phyloP scores from a whole-genome alignment of 2,113 vertebrate species.

The Zootoca vivipara region DNA sequence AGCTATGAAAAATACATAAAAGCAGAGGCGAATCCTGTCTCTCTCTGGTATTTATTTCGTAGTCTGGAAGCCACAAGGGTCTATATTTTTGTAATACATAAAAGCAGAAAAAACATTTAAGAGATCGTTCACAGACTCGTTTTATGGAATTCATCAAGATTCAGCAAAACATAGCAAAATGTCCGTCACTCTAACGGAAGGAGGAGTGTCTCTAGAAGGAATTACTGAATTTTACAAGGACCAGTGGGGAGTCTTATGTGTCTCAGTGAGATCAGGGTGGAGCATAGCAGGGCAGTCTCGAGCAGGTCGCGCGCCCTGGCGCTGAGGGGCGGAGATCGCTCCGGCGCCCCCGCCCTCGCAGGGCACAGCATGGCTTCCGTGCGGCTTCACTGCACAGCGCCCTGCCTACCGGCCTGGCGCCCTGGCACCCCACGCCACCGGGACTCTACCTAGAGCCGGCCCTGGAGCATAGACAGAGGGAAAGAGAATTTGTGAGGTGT shows the following conservation, averaged over 20 bases:
- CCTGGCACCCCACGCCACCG: too few species aligned
- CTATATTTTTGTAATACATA: constrained; percentile 45
- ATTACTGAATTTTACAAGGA: neutral
- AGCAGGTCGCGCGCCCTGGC: too few species aligned
- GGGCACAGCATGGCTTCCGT: too few species aligned
- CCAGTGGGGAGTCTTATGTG: neutral
- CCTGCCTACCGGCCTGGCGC: too few species aligned
- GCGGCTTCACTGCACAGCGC: too few species aligned
- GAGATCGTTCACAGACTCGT: constrained; percentile 66
- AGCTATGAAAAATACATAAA: constrained; percentile 60
- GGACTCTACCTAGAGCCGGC: too few species aligned
- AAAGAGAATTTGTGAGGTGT: too few species aligned
- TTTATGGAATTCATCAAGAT: constrained; percentile 75
- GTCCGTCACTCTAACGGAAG: neutral
- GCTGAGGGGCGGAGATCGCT: too few species aligned
- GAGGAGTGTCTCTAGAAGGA: neutral
- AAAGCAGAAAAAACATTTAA: constrained; percentile 72
- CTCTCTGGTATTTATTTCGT: constrained; percentile 33
- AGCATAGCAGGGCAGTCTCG: too few species aligned
- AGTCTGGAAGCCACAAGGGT: constrained; percentile 40
- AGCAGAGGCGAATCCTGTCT: constrained; percentile 32
- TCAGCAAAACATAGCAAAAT: constrained; percentile 31
- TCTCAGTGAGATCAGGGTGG: neutral
- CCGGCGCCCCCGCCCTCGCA: too few species aligned
- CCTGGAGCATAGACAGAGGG: too few species aligned